Conservation (phyloP, 2,888 invertebrate genomes). For the Helleia helle region DNA sequence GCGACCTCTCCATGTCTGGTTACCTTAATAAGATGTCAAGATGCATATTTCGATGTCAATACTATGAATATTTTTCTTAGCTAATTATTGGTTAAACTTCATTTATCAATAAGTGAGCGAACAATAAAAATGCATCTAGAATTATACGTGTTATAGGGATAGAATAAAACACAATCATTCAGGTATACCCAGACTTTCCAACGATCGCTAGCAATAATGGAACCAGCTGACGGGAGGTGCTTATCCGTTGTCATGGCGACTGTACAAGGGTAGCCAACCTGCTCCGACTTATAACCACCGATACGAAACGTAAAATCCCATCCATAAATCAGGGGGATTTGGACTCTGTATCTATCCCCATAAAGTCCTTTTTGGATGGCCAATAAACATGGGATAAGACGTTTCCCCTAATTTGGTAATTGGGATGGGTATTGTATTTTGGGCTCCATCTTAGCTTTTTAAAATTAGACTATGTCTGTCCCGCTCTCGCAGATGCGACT, state of each 20-base stretch:
- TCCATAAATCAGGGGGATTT: conserved; percentile 41
- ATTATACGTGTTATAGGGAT: conserved; percentile 36
- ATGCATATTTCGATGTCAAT: no score
- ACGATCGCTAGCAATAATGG: conserved; percentile 60
- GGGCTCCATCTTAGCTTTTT: conserved; percentile 74
- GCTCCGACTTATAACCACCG: conserved; percentile 44
- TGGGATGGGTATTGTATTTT: conserved; percentile 57
- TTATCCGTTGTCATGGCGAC: conserved; percentile 64
- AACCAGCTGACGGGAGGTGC: conserved; percentile 73
- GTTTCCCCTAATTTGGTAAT: conserved; percentile 23
- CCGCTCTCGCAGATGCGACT: conserved; percentile 33
- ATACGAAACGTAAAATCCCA: conserved; percentile 44
- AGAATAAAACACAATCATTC: conserved; percentile 31
- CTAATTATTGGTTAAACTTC: no score
- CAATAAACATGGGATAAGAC: conserved; percentile 43
- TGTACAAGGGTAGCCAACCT: conserved; percentile 69
- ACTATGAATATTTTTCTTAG: no score
- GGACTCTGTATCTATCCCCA: conserved; percentile 44
- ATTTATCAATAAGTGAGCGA: no score
- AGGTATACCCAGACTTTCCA: conserved; percentile 49
- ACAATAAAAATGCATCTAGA: no score
- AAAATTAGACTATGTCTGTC: conserved; percentile 62
- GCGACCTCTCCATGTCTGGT: no score
- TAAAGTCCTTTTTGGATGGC: conserved; percentile 46
- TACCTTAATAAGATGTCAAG: no score